Base-by-base conservation (phyloP, 92 coral and sea anemone genomes). In the Heliopora coerulea region DNA sequence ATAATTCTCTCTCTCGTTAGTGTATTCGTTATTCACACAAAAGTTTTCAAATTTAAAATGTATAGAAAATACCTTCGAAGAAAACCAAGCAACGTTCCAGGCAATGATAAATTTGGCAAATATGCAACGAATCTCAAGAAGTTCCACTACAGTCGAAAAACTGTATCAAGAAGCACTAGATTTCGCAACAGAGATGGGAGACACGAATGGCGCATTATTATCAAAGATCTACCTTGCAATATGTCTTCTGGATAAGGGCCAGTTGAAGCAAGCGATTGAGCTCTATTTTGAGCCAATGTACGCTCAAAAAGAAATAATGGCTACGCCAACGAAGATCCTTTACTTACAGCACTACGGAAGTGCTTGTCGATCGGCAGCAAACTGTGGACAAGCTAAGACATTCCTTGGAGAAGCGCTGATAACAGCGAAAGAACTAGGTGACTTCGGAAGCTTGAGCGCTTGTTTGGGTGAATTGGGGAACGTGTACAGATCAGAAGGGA, bases 391-490 rank as follows among this genome's bases (percentile, higher is more conserved):
- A 62, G 89, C 89, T 11, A 82, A 83, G 68, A 58, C 54, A 11
- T 82, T 69, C 48, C 86, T 85, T 15, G 80, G 67, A 2, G 80
- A 85, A 72, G 89, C 89, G 34, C 75, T 85, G 59, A 63, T 1
- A 32, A 23, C 81, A 29, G 86, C 86, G 1, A 62, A 49, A n/a
- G 57, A 54, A 40, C 18, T 82, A 26, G 72, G 33, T 41, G 86
- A 85, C 23, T 62, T 41, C 2, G 80, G 74, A 29, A 82, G 76
- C 68, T 69, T 81, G 59, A 81, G 86, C 18, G 78, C 78, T 77
- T 85, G 89, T 78, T 85, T 57, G 56, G 89, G 89, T 33, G 89
- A 85, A 21, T 58, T 85, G 75, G 89, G 89, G 2, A 85, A 85
- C n/a, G 86, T 85, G 26, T 85, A 68, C 72, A 84, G 89, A 28